Conservation (phyloP, 2,797 vertebrate genomes). For the Hoplostethus mediterraneus region DNA sequence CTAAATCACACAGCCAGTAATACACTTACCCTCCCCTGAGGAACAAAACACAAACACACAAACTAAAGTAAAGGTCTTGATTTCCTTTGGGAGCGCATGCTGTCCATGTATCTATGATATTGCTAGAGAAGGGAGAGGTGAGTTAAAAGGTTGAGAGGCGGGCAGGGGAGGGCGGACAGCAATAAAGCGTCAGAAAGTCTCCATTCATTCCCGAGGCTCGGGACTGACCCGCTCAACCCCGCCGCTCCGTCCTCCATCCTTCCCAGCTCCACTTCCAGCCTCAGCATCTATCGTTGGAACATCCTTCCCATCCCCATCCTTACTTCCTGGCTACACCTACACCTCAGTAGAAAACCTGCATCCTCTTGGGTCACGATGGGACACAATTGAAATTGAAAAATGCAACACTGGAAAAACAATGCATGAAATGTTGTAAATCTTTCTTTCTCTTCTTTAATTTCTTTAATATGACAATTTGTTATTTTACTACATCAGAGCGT, state of each 20-base stretch:
- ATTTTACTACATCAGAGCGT: no score
- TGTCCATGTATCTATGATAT: conserved; percentile 19
- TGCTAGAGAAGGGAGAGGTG: neutral
- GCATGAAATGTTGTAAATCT: conserved; percentile 9
- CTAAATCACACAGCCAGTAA: conserved; percentile 41
- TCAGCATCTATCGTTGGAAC: no score
- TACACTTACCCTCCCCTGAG: conserved; percentile 38
- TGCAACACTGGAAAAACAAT: conserved; percentile 8
- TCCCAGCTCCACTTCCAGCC: no score
- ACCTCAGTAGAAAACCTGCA: conserved; percentile 16
- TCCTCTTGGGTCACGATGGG: conserved; percentile 9
- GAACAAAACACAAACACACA: conserved; percentile 18
- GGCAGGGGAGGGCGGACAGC: neutral
- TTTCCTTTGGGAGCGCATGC: conserved; percentile 21
- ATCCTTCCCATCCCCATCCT: neutral
- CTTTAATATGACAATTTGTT: neutral
- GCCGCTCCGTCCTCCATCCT: no score
- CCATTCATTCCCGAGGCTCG: neutral
- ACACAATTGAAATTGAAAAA: neutral
- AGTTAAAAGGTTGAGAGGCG: conserved; percentile 2
- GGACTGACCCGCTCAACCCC: no score
- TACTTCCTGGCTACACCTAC: neutral
- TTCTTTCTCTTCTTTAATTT: no score
- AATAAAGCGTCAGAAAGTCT: conserved; percentile 13
- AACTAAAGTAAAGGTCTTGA: conserved; percentile 12